Base-by-base conservation (phyloP, 92 coral and sea anemone species). In the Phenganax subtilis region DNA sequence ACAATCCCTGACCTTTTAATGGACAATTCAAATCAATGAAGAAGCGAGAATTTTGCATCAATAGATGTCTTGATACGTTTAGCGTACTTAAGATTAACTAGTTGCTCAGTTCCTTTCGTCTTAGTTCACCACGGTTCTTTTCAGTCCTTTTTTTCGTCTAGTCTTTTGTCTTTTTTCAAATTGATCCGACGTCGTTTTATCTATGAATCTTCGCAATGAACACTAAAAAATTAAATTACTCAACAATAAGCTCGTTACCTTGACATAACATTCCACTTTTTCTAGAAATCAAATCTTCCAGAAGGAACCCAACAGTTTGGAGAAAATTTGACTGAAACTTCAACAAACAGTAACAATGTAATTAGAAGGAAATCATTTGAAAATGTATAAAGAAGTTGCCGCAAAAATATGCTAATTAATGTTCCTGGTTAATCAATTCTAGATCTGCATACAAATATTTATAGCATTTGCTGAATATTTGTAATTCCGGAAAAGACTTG, bases 271-370 rank as follows among this genome's bases (percentile, higher is more conserved):
- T 14, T 59, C 15, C 15, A 1, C 25, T 59, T 71, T 71, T 51
- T 51, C 57, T 55, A 75, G 80, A 75, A 75, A 10, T 75, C 80
- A 75, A 75, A 17, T 55, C 17, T 75, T 51, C 62, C 80, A 54
- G 80, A 29, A 54, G 65, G 57, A 55, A 28, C n/a, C 16, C 54
- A 31, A 25, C 10, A 75, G 37, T 75, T 73, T 31, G 44, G 31
- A 54, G 77, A 75, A 20, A 52, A n/a, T 59, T 28, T 75, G 44
- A 57, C 15, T 57, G 80, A 75, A 27, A 55, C 53, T 9, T 68
- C 16, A 68, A 68, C 73, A 68, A 68, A 68, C 20, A 68, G 29
- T 9, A 68, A 30, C 30, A 37, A 37, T 37, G 3, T 37, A 30
- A 68, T 29, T 17, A 37, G 73, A 68, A 30, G 9, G 54, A 15